Evolutionary conservation across 2,888 invertebrate genomes (phyloP).

Genomic region (Apoda limacodes): DNA sequence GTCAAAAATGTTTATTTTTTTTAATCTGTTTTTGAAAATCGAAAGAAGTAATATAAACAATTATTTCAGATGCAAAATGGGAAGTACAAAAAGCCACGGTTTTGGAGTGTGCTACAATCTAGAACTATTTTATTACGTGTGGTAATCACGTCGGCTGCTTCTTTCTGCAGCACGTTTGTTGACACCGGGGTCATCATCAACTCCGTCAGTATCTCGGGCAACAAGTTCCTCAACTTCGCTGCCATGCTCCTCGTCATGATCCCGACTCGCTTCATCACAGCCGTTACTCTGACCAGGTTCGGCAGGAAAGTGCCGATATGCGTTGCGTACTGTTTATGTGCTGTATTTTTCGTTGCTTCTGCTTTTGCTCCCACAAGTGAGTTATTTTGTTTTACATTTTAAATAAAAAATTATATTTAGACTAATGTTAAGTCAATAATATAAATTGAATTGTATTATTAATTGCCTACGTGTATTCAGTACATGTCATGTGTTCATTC

Average conservation of each 20-base stretch:
- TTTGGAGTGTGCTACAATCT: conserved; percentile 40
- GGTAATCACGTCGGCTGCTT: conserved; percentile 64
- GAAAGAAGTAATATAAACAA: conserved; percentile 1
- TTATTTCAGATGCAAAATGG: conserved; percentile 25
- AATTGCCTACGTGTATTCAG: no score
- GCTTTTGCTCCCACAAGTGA: conserved; percentile 66
- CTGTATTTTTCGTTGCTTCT: conserved; percentile 64
- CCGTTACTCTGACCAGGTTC: conserved; percentile 71
- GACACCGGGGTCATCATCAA: conserved; percentile 83
- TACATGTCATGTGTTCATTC: no score
- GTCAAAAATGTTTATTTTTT: no score
- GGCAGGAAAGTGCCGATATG: conserved; percentile 66
- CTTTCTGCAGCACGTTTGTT: conserved; percentile 80
- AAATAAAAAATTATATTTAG: no score
- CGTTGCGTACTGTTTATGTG: conserved; percentile 52
- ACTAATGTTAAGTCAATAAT: no score
- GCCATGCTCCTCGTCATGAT: conserved; percentile 73
- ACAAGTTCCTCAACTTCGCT: conserved; percentile 82
- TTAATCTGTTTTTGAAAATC: no score
- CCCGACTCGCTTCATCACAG: conserved; percentile 64
- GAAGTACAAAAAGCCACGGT: conserved; percentile 21
- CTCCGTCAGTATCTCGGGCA: conserved; percentile 78
- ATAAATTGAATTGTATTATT: no score
- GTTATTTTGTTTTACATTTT: no score
- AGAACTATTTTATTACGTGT: conserved; percentile 40